A percentile compares a stretch with the other conserved stretches of the same genome.
Evolutionary conservation across 2,797 vertebrate genomes (phyloP).

Genomic region (Linurgus olivaceus): DNA sequence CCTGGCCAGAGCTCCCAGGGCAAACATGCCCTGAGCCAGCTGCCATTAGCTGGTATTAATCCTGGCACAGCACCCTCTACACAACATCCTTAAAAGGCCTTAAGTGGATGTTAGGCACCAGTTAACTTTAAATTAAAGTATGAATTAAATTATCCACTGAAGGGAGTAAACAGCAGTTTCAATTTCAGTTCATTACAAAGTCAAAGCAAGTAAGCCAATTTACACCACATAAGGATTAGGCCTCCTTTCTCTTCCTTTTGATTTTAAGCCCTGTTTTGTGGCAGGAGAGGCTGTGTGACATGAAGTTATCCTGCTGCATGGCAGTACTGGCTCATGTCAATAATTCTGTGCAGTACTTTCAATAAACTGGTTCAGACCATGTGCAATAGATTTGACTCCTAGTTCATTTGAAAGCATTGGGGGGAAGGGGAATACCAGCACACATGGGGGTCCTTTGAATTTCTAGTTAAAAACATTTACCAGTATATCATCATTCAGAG

Average conservation of each 20-base stretch:
- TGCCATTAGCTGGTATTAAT: conserved; percentile 16
- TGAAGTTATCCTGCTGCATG: neutral
- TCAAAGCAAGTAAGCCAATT: neutral
- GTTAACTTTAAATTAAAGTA: conserved; percentile 20
- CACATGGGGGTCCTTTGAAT: neutral
- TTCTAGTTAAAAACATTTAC: neutral
- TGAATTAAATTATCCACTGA: conserved; percentile 36
- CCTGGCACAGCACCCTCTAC: neutral
- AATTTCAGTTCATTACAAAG: conserved; percentile 7
- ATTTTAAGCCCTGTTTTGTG: neutral
- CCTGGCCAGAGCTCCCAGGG: fast-evolving
- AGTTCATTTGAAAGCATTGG: neutral
- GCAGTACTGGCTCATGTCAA: neutral
- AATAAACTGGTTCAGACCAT: neutral
- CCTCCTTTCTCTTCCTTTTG: neutral
- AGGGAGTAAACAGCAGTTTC: conserved; percentile 3
- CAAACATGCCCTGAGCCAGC: neutral
- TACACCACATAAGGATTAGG: neutral
- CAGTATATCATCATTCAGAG: neutral
- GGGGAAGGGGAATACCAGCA: neutral
- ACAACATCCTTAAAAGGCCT: neutral
- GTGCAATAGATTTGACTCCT: neutral
- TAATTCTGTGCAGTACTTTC: neutral
- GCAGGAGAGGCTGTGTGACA: neutral
- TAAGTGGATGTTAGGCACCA: conserved; percentile 13